Conservation (phyloP, 1,140 invertebrate species). For the Zaprionus capensis region DNA sequence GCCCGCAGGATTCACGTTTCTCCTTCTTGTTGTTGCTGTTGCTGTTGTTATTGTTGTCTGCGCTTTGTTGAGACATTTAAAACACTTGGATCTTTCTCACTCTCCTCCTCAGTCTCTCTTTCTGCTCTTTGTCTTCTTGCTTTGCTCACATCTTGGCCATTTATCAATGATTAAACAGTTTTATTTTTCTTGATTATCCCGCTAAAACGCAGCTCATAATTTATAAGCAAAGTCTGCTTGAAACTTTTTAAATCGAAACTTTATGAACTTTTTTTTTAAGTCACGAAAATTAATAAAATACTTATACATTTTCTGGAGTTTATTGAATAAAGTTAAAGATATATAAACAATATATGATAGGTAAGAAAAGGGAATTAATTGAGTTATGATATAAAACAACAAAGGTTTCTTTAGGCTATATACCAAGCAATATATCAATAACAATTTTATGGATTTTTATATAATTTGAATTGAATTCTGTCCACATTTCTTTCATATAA, state of each 20-base stretch:
- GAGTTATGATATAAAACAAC: no score
- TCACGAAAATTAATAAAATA: background rate
- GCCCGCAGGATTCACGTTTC: conserved; percentile 57
- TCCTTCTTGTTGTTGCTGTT: conserved; percentile 19
- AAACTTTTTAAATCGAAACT: conserved; percentile 7
- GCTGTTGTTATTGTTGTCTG: conserved; percentile 19
- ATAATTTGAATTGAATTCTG: background rate
- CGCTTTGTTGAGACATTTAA: conserved; percentile 51
- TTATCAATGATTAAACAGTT: conserved; percentile 51
- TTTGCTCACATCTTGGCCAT: conserved; percentile 16
- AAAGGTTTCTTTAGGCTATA: no score
- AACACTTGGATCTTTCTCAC: conserved; percentile 32
- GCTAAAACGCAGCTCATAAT: conserved; percentile 31
- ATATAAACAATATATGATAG: background rate
- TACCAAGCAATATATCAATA: no score
- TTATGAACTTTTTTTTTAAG: background rate
- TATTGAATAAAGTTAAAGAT: background rate
- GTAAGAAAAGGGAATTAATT: no score
- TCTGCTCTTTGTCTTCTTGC: background rate
- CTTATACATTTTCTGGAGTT: background rate
- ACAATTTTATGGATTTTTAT: no score
- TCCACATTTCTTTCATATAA: background rate
- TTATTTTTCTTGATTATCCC: conserved; percentile 37
- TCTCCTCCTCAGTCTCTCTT: background rate
- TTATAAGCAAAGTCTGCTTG: conserved; percentile 7